These are phyloP conservation scores for Menura novaehollandiae DNA, from an alignment of 2,113 vertebrate species.

Conservation along the genomic window DNA sequence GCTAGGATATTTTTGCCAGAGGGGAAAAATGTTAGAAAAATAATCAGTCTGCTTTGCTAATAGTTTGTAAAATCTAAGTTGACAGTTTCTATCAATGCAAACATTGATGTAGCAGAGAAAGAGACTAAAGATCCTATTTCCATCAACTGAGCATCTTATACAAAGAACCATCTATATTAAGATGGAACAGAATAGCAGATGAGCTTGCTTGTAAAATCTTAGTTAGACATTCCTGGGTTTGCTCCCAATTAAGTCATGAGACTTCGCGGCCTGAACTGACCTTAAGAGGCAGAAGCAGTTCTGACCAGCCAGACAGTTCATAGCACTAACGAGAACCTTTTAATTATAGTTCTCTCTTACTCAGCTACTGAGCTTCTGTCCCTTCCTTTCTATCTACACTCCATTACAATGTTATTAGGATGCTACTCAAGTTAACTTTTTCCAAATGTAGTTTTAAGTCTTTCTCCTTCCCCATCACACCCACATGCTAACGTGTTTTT, in stretches of 20 bases:
- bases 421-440: not conserved
- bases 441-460: not conserved
- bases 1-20: not conserved
- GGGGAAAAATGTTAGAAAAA: not conserved
- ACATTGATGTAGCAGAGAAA: not conserved
- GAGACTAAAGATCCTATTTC: not conserved
- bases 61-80: not conserved
- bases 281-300: not conserved
- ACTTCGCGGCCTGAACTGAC: not conserved
- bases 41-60: not conserved
- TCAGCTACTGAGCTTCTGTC: not conserved
- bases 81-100: not conserved
- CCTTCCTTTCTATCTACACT: not conserved
- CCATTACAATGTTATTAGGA: not conserved
- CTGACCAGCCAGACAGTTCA: not conserved
- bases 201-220: not conserved
- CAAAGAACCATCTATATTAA: not conserved
- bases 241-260: not conserved
- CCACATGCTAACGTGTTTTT: not conserved
- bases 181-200: not conserved
- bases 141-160: not conserved
- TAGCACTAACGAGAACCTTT: not conserved
- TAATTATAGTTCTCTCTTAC: not conserved
- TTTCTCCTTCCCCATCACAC: not conserved
- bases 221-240: not conserved